These are phyloP conservation scores for Molossus molossus DNA, from an alignment of 2,797 vertebrate genomes.

Conservation along the genomic window DNA sequence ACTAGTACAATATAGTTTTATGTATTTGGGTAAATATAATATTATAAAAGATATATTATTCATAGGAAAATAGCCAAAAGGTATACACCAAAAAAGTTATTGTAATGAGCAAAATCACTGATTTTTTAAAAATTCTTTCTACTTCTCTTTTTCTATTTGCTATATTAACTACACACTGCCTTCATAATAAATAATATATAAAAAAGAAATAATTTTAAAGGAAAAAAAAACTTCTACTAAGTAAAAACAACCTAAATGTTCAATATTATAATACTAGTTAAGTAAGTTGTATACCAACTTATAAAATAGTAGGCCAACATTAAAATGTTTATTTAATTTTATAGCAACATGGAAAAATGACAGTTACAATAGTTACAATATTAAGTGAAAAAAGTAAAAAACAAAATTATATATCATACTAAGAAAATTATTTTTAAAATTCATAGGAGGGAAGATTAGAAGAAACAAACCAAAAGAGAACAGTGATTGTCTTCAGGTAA, in stretches of 20 bases:
- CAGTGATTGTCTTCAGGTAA: not conserved
- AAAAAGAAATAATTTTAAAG: not conserved
- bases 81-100: not conserved
- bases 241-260: conserved; percentile 44
- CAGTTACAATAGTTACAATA: not conserved
- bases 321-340: not conserved
- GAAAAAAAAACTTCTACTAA: not conserved
- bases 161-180: not conserved
- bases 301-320: not conserved
- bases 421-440: not conserved
- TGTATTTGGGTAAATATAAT: not conserved
- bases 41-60: not conserved
- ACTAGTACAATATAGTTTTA: not conserved
- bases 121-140: not conserved
- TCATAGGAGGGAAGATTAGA: not conserved
- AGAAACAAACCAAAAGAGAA: not conserved
- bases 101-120: not conserved
- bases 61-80: not conserved
- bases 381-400: not conserved
- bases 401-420: not conserved
- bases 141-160: not conserved
- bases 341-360: not conserved
- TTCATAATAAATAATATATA: not conserved
- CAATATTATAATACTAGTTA: not conserved
- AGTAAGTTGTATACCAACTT: not conserved